These are phyloP conservation scores for Trachops cirrhosus DNA, from an alignment of 2,797 vertebrate species.

Conservation along the genomic window DNA sequence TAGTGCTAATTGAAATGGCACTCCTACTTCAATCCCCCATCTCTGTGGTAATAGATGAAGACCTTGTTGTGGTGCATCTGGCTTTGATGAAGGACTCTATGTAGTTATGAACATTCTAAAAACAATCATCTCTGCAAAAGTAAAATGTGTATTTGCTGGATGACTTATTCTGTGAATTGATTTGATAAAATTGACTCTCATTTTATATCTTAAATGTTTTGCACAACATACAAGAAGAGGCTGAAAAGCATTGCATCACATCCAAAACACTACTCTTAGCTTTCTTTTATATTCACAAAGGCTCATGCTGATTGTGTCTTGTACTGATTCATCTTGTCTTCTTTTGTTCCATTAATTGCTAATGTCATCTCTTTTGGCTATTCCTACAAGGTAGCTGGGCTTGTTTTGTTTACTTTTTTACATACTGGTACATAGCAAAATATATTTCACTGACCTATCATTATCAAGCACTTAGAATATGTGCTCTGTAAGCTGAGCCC, in stretches of 20 bases:
- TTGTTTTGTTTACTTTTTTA: slow-evolving; percentile 6
- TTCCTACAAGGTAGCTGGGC: not conserved
- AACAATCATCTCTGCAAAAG: not conserved
- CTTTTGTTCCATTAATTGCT: not conserved
- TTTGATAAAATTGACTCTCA: slow-evolving; percentile 9
- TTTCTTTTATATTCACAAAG: not conserved
- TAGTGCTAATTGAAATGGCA: not conserved
- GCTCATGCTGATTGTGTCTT: not conserved
- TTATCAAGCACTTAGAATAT: not conserved
- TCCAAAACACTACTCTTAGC: not conserved
- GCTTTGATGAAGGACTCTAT: not conserved
- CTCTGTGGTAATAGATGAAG: not conserved
- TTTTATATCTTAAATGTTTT: not conserved
- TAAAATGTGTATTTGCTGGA: not conserved
- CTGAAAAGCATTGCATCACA: not conserved
- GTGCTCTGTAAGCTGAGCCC: not conserved
- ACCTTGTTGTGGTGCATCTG: not conserved
- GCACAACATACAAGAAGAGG: not conserved
- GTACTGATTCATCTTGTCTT: not conserved
- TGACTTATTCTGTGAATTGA: not conserved
- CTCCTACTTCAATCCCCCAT: not conserved
- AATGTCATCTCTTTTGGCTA: not conserved
- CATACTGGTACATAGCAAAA: not conserved
- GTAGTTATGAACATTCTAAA: not conserved
- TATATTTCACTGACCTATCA: not conserved